These are phyloP conservation scores for Coranthus polyacanthus DNA, from an alignment of 2,797 vertebrate species.

Conservation along the genomic window DNA sequence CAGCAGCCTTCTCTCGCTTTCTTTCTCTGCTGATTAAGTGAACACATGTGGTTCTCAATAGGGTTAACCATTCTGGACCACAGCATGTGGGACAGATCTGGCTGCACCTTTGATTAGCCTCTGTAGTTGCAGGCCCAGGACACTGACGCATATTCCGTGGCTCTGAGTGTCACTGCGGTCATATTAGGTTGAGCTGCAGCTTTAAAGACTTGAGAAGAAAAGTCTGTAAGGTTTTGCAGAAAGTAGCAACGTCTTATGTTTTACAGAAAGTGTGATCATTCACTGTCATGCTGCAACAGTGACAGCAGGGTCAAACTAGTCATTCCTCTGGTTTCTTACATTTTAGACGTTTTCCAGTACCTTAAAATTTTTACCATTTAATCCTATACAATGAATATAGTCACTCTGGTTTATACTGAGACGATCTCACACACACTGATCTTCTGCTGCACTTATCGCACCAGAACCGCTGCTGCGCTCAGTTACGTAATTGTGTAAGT, in stretches of 20 bases:
- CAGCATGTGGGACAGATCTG: conserved; percentile 72
- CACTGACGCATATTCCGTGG: conserved; percentile 62
- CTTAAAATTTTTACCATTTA: too few species aligned
- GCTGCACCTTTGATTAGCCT: conserved; percentile 68
- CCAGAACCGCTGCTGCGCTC: too few species aligned
- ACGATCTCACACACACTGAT: too few species aligned
- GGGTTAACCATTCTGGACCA: conserved; percentile 62
- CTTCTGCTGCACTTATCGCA: too few species aligned
- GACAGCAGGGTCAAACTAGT: conserved; percentile 31
- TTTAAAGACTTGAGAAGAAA: conserved; percentile 28
- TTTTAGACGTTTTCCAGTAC: conserved; percentile 24
- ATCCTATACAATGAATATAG: too few species aligned
- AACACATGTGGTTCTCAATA: conserved; percentile 61
- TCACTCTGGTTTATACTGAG: too few species aligned
- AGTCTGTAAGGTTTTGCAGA: conserved; percentile 50
- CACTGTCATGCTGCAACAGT: conserved; percentile 29
- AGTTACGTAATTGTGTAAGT: too few species aligned
- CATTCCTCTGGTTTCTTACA: conserved; percentile 34
- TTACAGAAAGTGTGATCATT: conserved; percentile 35
- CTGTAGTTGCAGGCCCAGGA: conserved; percentile 51
- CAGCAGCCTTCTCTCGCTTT: conserved; percentile 20
- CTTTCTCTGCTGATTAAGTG: conserved; percentile 52
- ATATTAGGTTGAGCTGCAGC: conserved; percentile 56
- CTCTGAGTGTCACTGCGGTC: conserved; percentile 71
- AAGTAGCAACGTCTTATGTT: conserved; percentile 49